Evolutionary conservation across 2,113 vertebrate genomes (phyloP), one percentile per base, ranked within the genome.

Genomic region (Daboia siamensis): DNA sequence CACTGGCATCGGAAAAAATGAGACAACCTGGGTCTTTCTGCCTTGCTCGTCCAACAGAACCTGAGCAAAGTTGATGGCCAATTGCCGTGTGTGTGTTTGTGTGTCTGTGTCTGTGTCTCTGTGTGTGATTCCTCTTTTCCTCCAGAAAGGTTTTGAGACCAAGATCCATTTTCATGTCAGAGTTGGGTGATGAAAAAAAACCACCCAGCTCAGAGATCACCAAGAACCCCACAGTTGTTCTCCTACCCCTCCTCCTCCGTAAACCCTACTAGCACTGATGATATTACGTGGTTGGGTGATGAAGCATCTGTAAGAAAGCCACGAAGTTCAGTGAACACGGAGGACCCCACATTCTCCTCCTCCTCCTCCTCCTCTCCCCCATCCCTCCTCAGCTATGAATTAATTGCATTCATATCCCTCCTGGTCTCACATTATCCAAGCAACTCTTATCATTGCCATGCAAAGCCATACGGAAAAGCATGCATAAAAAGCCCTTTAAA

Each of bases 71-170:
- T 10, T 1, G 61, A 64, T 64, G 9, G 61, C 26, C 26, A 57
- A 57, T 23, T 7, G 56, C 56, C 24, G 8, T 23, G 7, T 57
- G 21, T 24, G 21, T 57, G 57, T 59, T 26, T 29, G 59, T 33
- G 15, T 55, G 54, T 55, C 11, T 15, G 54, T n/a, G 29, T 1
- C 0, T n/a, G 5, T n/a, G 1, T n/a, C 4, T 12, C 0, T n/a
- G 5, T n/a, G 4, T n/a, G 12, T 12, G 4, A 61, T n/a, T 69
- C 12, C 64, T 69, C 12, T n/a, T 33, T 74, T 33, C 64, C 5
- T 33, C 64, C n/a, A 15, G 29, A 13, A 74, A 33, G 13, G 12
- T 69, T 69, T n/a, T 15, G 64, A 74, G 29, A 33, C 2, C 26
- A 26, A 26, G 26, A 69, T n/a, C 61, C 29, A 12, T 29, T 74